Percentiles rank a stretch among this genome's conserved stretches.
phyloP scores from a whole-genome alignment of 2,888 invertebrate genomes.

The Tipula vernalis region DNA sequence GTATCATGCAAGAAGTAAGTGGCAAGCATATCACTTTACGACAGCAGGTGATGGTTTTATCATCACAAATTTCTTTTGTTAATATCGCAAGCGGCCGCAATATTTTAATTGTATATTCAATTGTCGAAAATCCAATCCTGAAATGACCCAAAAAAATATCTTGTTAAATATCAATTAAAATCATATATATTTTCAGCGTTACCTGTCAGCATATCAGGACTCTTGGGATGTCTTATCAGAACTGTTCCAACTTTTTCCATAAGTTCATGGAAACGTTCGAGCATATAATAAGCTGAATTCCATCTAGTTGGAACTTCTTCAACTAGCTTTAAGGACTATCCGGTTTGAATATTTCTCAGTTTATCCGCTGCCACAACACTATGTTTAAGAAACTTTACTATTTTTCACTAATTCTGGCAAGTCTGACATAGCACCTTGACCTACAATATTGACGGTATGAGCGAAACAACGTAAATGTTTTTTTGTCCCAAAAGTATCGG shows the following conservation, averaged over 20 bases:
- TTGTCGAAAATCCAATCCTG: not conserved
- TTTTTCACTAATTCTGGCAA: not conserved
- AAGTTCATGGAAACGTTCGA: too few relatives aligned
- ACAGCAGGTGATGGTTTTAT: not conserved
- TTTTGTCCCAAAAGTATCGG: not conserved
- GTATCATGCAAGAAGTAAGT: not conserved
- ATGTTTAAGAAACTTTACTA: not conserved
- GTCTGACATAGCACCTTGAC: not conserved
- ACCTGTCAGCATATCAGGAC: not conserved
- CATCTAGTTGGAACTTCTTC: too few relatives aligned
- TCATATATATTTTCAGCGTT: not conserved
- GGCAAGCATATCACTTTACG: not conserved
- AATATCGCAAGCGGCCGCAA: not conserved
- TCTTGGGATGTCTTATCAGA: not conserved
- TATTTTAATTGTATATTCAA: not conserved
- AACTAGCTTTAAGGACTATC: not conserved
- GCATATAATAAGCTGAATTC: too few relatives aligned
- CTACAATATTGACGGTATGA: not conserved
- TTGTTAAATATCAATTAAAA: too few relatives aligned
- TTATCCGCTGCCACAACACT: not conserved
- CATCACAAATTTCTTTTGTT: constrained; percentile 1
- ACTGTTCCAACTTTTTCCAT: not conserved
- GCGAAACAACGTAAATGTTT: not conserved
- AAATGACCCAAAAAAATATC: not conserved
- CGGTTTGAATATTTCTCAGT: not conserved